Evolutionary conservation across 1,140 invertebrate species (phyloP).

Genomic region (Cecropterus lyciades): DNA sequence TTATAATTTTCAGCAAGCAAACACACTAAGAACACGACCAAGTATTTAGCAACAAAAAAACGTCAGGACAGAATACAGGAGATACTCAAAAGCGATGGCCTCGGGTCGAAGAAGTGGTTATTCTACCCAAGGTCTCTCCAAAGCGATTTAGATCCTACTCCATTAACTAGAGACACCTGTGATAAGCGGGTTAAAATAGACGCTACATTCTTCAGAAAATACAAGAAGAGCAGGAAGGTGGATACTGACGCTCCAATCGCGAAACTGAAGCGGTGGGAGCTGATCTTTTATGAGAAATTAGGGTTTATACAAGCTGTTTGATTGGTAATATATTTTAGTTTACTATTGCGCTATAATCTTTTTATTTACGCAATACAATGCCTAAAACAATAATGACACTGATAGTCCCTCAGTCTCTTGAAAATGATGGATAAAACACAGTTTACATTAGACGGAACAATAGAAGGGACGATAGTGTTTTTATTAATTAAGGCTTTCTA

Average conservation of each 20-base stretch:
- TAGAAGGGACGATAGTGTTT: too few species aligned
- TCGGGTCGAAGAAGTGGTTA: conserved; percentile 70
- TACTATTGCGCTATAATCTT: background rate
- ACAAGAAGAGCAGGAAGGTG: conserved; percentile 63
- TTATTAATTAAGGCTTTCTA: too few species aligned
- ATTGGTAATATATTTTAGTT: conserved; percentile 46
- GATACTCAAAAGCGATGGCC: conserved; percentile 65
- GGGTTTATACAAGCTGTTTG: conserved; percentile 72
- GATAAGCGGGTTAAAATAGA: conserved; percentile 70
- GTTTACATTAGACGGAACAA: too few species aligned
- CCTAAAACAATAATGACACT: too few species aligned
- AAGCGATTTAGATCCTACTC: conserved; percentile 32
- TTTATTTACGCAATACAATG: background rate
- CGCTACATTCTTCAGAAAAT: conserved; percentile 70
- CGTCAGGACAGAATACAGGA: conserved; percentile 68
- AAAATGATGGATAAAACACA: too few species aligned
- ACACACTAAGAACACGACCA: conserved; percentile 61
- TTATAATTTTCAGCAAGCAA: conserved; percentile 61
- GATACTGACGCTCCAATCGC: conserved; percentile 65
- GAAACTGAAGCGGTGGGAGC: conserved; percentile 72
- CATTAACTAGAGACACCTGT: conserved; percentile 49
- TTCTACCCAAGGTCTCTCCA: conserved; percentile 58
- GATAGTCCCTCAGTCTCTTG: too few species aligned
- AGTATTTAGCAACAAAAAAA: conserved; percentile 72
- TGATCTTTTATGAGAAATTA: conserved; percentile 74